phyloP scores from a whole-genome alignment of 2,797 vertebrate species.

The Sebastes alutus region DNA sequence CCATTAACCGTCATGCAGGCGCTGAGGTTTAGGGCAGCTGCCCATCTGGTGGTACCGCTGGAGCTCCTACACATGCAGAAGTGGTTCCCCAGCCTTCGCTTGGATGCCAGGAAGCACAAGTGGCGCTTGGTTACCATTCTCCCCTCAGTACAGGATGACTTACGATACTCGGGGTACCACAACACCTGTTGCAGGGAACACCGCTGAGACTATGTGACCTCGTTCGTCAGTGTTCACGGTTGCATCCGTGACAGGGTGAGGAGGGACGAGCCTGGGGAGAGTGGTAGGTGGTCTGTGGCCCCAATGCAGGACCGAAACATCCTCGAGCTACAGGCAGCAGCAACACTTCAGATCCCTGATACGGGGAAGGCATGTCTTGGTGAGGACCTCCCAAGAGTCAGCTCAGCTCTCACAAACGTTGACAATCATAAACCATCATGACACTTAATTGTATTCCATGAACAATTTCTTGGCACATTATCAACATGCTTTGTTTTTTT shows the following conservation, averaged over 20 bases:
- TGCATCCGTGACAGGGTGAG: not conserved
- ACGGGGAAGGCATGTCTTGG: too few relatives aligned
- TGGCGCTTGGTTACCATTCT: not conserved
- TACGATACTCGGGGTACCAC: not conserved
- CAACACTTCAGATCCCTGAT: too few relatives aligned
- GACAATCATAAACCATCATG: slow-evolving; percentile 23
- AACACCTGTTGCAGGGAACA: not conserved
- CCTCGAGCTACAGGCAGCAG: too few relatives aligned
- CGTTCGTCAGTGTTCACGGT: not conserved
- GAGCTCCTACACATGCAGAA: too few relatives aligned
- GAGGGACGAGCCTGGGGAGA: not conserved
- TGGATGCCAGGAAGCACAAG: not conserved
- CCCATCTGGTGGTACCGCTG: too few relatives aligned
- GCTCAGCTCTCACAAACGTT: slow-evolving; percentile 20
- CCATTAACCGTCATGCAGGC: too few relatives aligned
- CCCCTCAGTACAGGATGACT: not conserved
- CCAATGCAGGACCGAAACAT: not conserved
- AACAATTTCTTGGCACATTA: slow-evolving; percentile 25
- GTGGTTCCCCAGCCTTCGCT: not conserved
- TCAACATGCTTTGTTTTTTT: not conserved
- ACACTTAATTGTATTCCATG: slow-evolving; percentile 33
- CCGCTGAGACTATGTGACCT: not conserved
- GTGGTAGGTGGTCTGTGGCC: not conserved
- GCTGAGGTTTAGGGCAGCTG: too few relatives aligned
- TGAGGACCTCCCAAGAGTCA: slow-evolving; percentile 20